A percentile compares a stretch with the other conserved stretches of the same genome.
Evolutionary conservation across 2,797 vertebrate species (phyloP).

Genomic region (Loriculus beryllinus): DNA sequence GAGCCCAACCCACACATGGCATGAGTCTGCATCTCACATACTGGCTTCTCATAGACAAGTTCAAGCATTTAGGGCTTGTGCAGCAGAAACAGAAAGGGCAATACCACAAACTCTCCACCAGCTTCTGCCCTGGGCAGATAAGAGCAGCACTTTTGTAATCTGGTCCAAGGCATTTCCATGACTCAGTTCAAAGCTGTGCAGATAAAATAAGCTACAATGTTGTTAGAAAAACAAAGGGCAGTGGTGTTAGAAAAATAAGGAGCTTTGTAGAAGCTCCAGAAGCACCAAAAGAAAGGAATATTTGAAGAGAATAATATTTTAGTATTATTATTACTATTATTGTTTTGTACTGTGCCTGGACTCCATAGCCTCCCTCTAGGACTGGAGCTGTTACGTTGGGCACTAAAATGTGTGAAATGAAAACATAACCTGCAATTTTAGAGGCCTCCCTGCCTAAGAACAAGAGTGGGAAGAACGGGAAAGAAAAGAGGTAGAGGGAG

Average conservation of each 20-base stretch:
- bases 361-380: neutral
- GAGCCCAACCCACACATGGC: neutral
- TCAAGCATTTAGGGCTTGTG: neutral
- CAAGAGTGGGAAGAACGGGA: neutral
- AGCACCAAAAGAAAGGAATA: neutral
- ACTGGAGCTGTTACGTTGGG: neutral
- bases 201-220: neutral
- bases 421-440: neutral
- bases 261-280: neutral
- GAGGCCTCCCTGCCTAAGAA: neutral
- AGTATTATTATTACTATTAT: neutral
- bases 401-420: neutral
- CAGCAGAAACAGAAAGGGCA: neutral
- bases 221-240: neutral
- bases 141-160: neutral
- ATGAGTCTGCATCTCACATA: neutral
- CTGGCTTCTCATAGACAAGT: neutral
- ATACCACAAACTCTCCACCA: neutral
- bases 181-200: conserved; percentile 25
- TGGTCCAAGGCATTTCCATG: neutral
- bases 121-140: conserved; percentile 49
- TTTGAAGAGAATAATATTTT: neutral
- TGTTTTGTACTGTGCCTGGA: neutral
- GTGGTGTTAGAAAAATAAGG: neutral
- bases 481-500: neutral